Conservation (phyloP, 2,888 invertebrate species). For the Mylabris sibirica region DNA sequence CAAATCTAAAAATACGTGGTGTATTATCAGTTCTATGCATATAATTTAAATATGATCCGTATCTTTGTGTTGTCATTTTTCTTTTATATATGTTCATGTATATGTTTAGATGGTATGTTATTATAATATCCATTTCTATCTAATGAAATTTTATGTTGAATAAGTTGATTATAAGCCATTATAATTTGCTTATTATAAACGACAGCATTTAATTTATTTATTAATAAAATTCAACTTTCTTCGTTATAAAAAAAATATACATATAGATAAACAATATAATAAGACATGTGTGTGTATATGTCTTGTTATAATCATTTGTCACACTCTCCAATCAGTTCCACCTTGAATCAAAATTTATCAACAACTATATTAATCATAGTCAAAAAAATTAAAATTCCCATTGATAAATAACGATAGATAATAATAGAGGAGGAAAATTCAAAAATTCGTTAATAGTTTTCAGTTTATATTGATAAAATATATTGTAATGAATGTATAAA, state of each 20-base stretch:
- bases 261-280: slow-evolving; percentile 5
- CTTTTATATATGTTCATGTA: not conserved
- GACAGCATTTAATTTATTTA: slow-evolving; percentile 11
- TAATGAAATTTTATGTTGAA: slow-evolving; percentile 16
- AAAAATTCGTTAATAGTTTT: not conserved
- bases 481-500: not conserved
- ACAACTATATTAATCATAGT: slow-evolving; percentile 8
- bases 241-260: not conserved
- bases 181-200: slow-evolving; percentile 15
- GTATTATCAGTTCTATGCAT: slow-evolving; percentile 16
- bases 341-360: slow-evolving; percentile 11
- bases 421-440: not conserved
- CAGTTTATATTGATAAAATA: not conserved
- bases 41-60: slow-evolving; percentile 18
- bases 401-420: not conserved
- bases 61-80: slow-evolving; percentile 11
- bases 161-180: not conserved
- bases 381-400: not conserved
- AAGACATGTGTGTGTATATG: not conserved
- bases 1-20: slow-evolving; percentile 16
- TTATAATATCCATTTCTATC: slow-evolving; percentile 1
- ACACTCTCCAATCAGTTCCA: slow-evolving; percentile 13
- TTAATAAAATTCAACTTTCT: not conserved
- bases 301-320: slow-evolving; percentile 17
- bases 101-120: not conserved